Evolutionary conservation across 2,797 vertebrate species (phyloP), one percentile per base, ranked within the genome.

Genomic region (Chloroceryle amazona): DNA sequence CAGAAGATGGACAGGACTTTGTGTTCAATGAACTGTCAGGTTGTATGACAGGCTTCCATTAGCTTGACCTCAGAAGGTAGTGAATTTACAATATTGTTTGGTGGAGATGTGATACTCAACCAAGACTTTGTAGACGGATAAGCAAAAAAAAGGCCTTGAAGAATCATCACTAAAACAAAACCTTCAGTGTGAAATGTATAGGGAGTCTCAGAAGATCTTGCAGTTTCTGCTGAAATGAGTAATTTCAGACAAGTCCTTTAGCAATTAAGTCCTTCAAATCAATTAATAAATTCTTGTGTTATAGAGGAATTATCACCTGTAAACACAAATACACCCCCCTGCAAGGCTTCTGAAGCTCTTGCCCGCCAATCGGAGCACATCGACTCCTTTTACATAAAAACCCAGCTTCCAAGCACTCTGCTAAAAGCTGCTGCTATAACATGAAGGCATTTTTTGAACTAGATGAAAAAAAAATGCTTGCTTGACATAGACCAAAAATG

Each of bases 271-370:
- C 54, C 74, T 92, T 92, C 42, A 97, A 98, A 97, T 97, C 88
- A 97, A 98, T 92, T 68, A 96, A 93, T 96, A 91, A 96, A 81
- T 94, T 89, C 81, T 98, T 93, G 81, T 95, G 98, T 98, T 95
- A 91, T 83, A 37, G 87, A 96, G 95, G 81, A 97, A 97, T 98
- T 98, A 98, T 98, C 88, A 93, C 72, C 25, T 93, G 97, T 98
- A 98, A 98, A 96, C 92, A 98, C 92, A 98, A 98, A 97, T 70
- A 92, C 86, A 73, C 93, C 20, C 96, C 97, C 96, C 96, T 94
- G 90, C 52, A 78, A 74, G 76, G 55, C 67, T 96, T 94, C 79
- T 96, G 76, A 96, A 97, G 83, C 93, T 11, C 10, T 20, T 74
- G 60, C 17, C 49, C 13, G 9, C 83, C 78, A 46, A 26, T 26